phyloP scores from a whole-genome alignment of 2,888 invertebrate genomes.

The Drosophila fungiperda region DNA sequence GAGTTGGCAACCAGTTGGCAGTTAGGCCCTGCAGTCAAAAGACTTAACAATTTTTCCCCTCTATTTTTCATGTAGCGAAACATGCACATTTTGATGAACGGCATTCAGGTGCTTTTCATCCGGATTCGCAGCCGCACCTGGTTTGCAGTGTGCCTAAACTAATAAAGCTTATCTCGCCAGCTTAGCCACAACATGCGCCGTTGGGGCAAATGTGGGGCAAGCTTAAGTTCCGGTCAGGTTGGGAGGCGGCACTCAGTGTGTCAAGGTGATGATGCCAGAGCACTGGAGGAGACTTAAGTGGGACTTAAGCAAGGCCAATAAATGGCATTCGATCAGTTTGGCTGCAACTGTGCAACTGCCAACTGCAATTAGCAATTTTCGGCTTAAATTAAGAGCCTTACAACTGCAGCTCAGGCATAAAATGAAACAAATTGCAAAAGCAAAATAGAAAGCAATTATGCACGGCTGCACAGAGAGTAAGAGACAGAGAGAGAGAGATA shows the following conservation, averaged over 20 bases:
- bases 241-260: conserved; percentile 44
- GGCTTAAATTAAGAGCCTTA: conserved; percentile 77
- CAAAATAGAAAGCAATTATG: conserved; percentile 15
- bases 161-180: conserved; percentile 74
- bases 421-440: conserved; percentile 62
- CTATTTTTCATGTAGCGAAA: conserved; percentile 1
- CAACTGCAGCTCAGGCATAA: conserved; percentile 72
- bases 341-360: conserved; percentile 39
- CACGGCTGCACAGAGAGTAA: neutral
- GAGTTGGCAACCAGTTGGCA: conserved; percentile 2
- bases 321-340: conserved; percentile 25
- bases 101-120: conserved; percentile 42
- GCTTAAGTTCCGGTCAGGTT: neutral
- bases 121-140: conserved; percentile 6
- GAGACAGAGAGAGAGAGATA: conserved; percentile 4
- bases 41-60: conserved; percentile 49
- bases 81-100: conserved; percentile 35
- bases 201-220: conserved; percentile 13
- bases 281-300: conserved; percentile 1
- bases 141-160: conserved; percentile 59
- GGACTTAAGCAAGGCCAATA: conserved; percentile 14
- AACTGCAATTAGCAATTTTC: conserved; percentile 72
- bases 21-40: conserved; percentile 23
- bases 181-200: conserved; percentile 30
- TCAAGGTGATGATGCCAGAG: conserved; percentile 51